Evolutionary conservation across 2,113 vertebrate species (phyloP).

Genomic region (Clarias macrocephalus): DNA sequence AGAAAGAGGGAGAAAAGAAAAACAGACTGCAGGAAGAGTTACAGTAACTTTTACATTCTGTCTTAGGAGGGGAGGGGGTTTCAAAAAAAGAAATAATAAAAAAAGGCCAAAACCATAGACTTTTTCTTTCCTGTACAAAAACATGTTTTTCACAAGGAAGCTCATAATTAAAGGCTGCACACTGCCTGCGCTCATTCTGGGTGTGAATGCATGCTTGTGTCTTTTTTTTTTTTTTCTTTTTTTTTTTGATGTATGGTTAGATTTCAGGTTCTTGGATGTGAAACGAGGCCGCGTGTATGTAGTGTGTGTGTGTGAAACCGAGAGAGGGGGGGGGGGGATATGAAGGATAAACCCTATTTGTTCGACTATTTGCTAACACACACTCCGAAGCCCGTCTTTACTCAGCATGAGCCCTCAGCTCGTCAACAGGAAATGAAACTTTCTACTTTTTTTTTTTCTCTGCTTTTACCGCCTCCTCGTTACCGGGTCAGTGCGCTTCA

Average conservation of each 20-base stretch:
- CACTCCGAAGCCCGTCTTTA: conserved; percentile 51
- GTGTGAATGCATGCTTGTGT: not conserved
- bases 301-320: not conserved
- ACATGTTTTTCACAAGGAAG: conserved; percentile 63
- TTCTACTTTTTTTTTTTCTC: conserved; percentile 29
- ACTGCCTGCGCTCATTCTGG: conserved; percentile 61
- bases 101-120: conserved; percentile 40
- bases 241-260: not conserved
- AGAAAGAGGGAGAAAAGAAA: conserved; percentile 30
- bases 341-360: conserved; percentile 1
- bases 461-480: conserved; percentile 10
- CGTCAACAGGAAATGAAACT: conserved; percentile 67
- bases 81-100: not conserved
- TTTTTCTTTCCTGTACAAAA: conserved; percentile 57
- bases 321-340: not conserved
- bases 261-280: not conserved
- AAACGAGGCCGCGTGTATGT: not conserved
- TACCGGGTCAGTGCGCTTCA: conserved; percentile 56
- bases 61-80: not conserved
- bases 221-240: not conserved
- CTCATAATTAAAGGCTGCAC: conserved; percentile 41
- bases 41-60: conserved; percentile 21
- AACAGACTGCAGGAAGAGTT: not conserved
- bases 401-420: conserved; percentile 48
- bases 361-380: not conserved